A percentile compares a stretch with the other conserved stretches of the same genome.
phyloP scores from a whole-genome alignment of 2,888 invertebrate species.

The Phytoseiulus persimilis region DNA sequence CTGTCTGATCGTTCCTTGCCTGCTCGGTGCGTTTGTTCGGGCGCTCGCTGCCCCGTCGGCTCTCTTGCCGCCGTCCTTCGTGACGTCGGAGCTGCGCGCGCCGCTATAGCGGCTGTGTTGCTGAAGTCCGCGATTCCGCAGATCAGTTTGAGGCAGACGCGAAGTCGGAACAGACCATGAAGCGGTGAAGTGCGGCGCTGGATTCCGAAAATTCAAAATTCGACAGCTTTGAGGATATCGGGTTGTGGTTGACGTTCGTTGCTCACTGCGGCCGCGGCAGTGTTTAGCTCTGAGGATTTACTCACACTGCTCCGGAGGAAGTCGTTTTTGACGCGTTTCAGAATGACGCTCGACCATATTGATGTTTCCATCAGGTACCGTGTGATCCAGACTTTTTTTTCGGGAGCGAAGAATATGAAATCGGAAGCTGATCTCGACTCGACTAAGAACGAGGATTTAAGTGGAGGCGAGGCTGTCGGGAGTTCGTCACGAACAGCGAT shows the following conservation, averaged over 20 bases:
- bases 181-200: neutral
- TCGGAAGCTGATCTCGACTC: too few relatives aligned
- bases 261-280: neutral
- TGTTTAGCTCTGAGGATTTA: neutral
- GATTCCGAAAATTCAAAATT: neutral
- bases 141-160: neutral
- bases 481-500: too few relatives aligned
- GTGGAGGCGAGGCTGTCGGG: too few relatives aligned
- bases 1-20: neutral
- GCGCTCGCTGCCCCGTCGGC: neutral
- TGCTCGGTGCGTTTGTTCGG: neutral
- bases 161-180: neutral
- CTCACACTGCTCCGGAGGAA: neutral
- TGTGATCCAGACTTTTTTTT: neutral
- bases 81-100: conserved; percentile 5
- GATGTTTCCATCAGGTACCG: neutral
- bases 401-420: too few relatives aligned
- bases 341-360: neutral
- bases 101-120: neutral
- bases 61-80: neutral
- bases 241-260: neutral
- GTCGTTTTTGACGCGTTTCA: neutral
- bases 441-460: too few relatives aligned
- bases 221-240: neutral
- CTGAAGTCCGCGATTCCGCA: neutral